Evolutionary conservation across 2,888 invertebrate genomes (phyloP), one percentile per base, ranked within the genome.

Genomic region (Chymomyza fuscimana): DNA sequence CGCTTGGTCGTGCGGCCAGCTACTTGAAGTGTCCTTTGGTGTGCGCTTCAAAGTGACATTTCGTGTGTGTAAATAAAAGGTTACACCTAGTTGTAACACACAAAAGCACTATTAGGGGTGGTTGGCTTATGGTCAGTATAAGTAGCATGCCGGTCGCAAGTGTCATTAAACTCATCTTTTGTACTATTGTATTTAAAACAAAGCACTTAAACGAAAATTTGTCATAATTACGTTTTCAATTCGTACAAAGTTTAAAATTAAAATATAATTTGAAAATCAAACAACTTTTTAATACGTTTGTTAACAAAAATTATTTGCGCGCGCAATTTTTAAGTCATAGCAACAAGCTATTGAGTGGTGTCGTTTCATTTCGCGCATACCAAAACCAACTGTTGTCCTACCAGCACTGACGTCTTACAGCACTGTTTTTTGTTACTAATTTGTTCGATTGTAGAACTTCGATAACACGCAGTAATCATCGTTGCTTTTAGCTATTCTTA

Each of bases 31-130:
- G 75, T 73, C 76, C 63, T 19, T 63, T 68, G 46, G 36, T 65
- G 63, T 63, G 79, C 72, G 69, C 72, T 78, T 74, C 67, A 63
- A 5, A 65, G 64, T 86, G 86, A 86, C 84, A 71, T 81, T 81
- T 77, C 74, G 77, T 63, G 32, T 32, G 32, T 32, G 88, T 78
- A 86, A 89, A 87, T 73, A 89, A 67, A 58, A 54, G 40, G 40
- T 46, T 9, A 46, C 40, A 46, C 1, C 60, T 32, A 10, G 15
- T 32, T 12, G 12, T 58, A 19, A 25, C 58, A 58, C 36, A 60
- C 40, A 60, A 60, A 29, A 9, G 29, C 36, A 60, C 36, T 40
- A 60, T 60, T 60, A 36, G 40, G 60, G 60, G 60, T 60, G 29
- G 60, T 0, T 54, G 32, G 32, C 32, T 5, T 32, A 32, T 9